A percentile compares a stretch with the other conserved stretches of the same genome.
Evolutionary conservation across 2,113 vertebrate genomes (phyloP).

Genomic region (Pterophyllum scalare): DNA sequence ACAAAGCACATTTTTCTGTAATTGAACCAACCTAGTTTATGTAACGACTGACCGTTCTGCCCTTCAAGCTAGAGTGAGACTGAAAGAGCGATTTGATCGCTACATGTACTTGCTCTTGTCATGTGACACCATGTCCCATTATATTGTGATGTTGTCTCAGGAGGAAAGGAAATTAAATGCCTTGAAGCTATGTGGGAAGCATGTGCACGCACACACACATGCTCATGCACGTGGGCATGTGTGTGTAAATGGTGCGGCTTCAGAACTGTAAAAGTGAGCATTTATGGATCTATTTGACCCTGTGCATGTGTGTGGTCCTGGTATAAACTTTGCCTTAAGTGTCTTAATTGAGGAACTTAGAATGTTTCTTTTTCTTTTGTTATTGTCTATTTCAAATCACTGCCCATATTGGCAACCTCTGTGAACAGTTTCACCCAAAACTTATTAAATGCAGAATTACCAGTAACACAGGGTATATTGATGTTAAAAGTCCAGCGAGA

Average conservation of each 20-base stretch:
- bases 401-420: not conserved
- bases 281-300: not conserved
- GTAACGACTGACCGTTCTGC: conserved; percentile 72
- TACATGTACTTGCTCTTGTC: conserved; percentile 66
- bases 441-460: not conserved
- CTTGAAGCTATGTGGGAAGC: conserved; percentile 55
- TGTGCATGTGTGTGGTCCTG: conserved; percentile 3
- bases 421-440: not conserved
- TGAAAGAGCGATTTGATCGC: conserved; percentile 68
- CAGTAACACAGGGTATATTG: not conserved
- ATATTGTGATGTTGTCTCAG: conserved; percentile 77
- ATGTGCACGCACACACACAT: not conserved
- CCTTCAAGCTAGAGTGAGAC: conserved; percentile 67
- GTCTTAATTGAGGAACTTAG: conserved; percentile 19
- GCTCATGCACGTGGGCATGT: not conserved
- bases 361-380: not conserved
- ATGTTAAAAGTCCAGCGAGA: not conserved
- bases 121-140: conserved; percentile 77
- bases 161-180: conserved; percentile 76
- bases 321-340: not conserved
- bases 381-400: conserved; percentile 1
- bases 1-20: conserved; percentile 67
- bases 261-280: conserved; percentile 24
- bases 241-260: not conserved
- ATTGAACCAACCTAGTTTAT: conserved; percentile 72